Percentiles rank a stretch among this genome's conserved stretches.
phyloP scores from a whole-genome alignment of 2,113 vertebrate genomes.

The Tricholaema leucomelas region DNA sequence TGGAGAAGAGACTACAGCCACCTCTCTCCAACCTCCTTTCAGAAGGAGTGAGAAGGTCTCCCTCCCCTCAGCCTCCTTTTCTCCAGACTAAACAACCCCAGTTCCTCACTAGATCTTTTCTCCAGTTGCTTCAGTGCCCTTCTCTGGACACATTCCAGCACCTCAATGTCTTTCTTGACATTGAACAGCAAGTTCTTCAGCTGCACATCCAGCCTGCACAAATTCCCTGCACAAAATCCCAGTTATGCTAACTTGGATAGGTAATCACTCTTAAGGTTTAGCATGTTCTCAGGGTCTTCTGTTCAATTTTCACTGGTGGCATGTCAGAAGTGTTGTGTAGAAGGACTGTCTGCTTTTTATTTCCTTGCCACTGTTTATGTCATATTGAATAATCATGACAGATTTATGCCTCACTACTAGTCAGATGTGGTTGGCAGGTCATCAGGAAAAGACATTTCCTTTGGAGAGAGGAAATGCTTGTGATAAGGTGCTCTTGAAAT shows the following conservation, averaged over 20 bases:
- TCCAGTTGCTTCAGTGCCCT: no score
- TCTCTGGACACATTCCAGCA: no score
- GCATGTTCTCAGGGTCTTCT: neutral
- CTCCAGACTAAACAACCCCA: no score
- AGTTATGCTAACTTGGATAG: neutral
- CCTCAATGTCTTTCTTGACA: no score
- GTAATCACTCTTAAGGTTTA: neutral
- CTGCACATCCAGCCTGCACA: no score
- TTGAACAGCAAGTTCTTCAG: no score
- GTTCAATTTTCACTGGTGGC: neutral
- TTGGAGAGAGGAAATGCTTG: neutral
- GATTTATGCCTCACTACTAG: neutral
- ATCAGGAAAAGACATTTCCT: neutral
- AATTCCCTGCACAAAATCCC: no score
- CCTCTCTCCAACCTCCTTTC: no score
- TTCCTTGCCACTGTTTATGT: neutral
- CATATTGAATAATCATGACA: neutral
- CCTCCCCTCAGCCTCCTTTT: no score
- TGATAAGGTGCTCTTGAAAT: neutral
- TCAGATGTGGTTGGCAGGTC: neutral
- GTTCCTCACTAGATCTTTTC: no score
- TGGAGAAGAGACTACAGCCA: no score
- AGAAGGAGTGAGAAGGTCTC: no score
- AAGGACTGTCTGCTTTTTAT: neutral
- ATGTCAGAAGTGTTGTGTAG: neutral